Percentiles rank a stretch among this genome's conserved stretches.
These are phyloP conservation scores for Lutraria lutraria DNA, from an alignment of 2,888 invertebrate species.

Conservation along the genomic window DNA sequence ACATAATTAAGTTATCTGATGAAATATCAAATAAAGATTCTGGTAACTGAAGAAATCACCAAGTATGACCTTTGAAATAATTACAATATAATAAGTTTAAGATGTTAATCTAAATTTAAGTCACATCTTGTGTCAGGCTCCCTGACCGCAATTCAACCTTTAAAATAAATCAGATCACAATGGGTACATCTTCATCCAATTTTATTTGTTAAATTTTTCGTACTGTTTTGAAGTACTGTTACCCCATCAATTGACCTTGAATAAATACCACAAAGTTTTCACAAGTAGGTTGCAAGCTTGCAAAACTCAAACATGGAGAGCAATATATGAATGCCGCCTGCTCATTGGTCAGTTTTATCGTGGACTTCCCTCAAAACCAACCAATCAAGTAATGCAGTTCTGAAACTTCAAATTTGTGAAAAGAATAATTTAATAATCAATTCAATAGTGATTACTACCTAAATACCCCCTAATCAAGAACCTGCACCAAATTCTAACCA, in stretches of 20 bases:
- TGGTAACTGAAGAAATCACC: background rate
- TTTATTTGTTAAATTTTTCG: background rate
- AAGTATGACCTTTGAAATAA: background rate
- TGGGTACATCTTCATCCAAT: background rate
- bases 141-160: slow-evolving; percentile 1
- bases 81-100: background rate
- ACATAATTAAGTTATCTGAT: background rate
- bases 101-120: background rate
- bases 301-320: too few species aligned
- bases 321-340: too few species aligned
- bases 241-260: background rate
- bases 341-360: too few species aligned
- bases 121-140: background rate
- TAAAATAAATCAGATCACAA: background rate
- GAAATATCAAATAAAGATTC: background rate
- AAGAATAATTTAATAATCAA: too few species aligned
- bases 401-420: too few species aligned
- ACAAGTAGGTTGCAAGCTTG: too few species aligned
- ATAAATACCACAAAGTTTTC: background rate
- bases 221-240: background rate
- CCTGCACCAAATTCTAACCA: too few species aligned
- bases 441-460: too few species aligned
- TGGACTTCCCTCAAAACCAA: too few species aligned
- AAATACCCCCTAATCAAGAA: too few species aligned
- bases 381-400: too few species aligned